Evolutionary conservation across 1,140 invertebrate genomes (phyloP), one percentile per base, ranked within the genome.

Genomic region (Polypedilum vanderplanki): DNA sequence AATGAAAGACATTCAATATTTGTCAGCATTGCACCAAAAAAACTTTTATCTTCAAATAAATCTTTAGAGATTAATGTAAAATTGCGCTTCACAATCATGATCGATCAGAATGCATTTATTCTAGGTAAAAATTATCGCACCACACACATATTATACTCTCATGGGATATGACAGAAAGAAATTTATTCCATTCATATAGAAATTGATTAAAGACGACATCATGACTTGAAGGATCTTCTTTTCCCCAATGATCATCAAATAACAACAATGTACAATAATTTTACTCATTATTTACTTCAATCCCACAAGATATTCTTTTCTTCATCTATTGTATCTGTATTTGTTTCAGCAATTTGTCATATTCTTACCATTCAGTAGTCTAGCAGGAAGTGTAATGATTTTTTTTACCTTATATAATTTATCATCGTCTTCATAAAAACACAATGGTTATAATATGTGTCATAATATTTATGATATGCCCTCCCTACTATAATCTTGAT

Each of bases 331-430:
- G 18, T 18, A 12, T 70, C 20, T 70, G 65, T 70, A 18, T 70
- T 70, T n/a, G 18, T 70, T 70, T n/a, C 65, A 70, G 17, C 65
- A 70, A 70, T 70, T 70, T 22, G 65, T 70, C 65, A 20, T 70
- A 10, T 18, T 70, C 20, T n/a, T n/a, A 57, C 12, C 2, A 46
- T 46, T n/a, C 46, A 57, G 12, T 12, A 57, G 12, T 57, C n/a
- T 57, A 57, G 46, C 46, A 57, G 46, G 46, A 57, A 57, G 46
- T 57, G 12, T 57, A 57, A 57, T 57, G 46, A 57, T 12, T 57
- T 57, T 57, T 57, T 57, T 57, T 57, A 57, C 46, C n/a, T n/a
- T 57, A 57, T 15, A 12, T n/a, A 57, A 57, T 57, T 57, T 57
- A 57, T 57, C 46, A 57, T 33, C 12, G 46, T 57, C 24, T 33